These are phyloP conservation scores for Polypedilum vanderplanki DNA, from an alignment of 1,140 invertebrate species.

Conservation along the genomic window DNA sequence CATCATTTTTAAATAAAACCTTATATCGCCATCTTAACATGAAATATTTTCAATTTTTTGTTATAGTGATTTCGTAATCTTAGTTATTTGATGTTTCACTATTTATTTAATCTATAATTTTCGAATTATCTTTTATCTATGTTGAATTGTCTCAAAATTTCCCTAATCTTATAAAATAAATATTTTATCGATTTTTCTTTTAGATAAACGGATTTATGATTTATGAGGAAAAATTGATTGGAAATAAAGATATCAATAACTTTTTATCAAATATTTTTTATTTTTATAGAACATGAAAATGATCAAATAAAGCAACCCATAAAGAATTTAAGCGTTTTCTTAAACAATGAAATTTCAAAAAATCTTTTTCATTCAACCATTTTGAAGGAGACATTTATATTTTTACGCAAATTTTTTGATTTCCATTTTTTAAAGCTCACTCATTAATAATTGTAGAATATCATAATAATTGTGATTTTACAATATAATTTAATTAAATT, in stretches of 20 bases:
- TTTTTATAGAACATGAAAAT: background rate
- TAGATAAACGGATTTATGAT: no score
- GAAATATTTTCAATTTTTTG: background rate
- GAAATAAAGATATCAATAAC: background rate
- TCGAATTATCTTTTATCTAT: background rate
- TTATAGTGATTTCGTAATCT: no score
- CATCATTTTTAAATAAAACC: slow-evolving; percentile 1
- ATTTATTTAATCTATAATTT: background rate
- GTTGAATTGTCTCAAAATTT: background rate
- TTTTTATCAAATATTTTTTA: no score
- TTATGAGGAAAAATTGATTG: background rate
- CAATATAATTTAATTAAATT: background rate
- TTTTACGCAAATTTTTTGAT: background rate
- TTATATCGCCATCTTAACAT: slow-evolving; percentile 11
- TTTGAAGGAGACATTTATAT: background rate
- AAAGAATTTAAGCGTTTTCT: no score
- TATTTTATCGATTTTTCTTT: background rate
- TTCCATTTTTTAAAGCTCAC: background rate
- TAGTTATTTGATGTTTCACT: background rate
- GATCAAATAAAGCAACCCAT: background rate
- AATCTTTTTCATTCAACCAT: background rate
- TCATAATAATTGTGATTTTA: background rate
- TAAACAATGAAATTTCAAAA: no score
- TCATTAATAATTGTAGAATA: background rate
- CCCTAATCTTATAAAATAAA: background rate